Evolutionary conservation across 2,797 vertebrate species (phyloP), one percentile per base, ranked within the genome.

Genomic region (Sebastes nivosus): DNA sequence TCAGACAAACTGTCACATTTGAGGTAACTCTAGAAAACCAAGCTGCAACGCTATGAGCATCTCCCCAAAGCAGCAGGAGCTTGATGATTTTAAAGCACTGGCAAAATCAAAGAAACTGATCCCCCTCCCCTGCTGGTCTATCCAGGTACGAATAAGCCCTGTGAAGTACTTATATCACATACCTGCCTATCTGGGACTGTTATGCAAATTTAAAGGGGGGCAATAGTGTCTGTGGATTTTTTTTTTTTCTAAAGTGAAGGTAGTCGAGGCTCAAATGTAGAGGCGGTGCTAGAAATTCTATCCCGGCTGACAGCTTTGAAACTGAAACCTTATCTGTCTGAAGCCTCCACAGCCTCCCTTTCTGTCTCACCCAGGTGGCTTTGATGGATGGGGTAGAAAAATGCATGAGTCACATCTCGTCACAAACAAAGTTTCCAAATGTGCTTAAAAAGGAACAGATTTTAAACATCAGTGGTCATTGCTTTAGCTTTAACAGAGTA

Each of bases 241-340:
- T 73, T 16, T 58, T 61, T 75, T 60, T 12, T 5, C 22, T 11
- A 7, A 80, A 77, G 30, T 60, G 34, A 84, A 79, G 55, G 66
- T 29, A 60, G 64, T 24, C 14, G 52, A 81, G 55, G 65, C 50
- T 86, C 66, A 78, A 77, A 84, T 65, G 70, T 73, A 70, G 63
- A 75, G 67, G 61, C 34, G 71, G 42, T 80, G 73, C 57, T 67
- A 30, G 68, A 75, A 73, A 71, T 63, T 75, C 52, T 79, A 58
- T 79, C 27, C 63, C 67, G 58, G 59, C 61, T 72, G 58, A 36
- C 58, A 61, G 82, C 79, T 87, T 89, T 84, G 80, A 92, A 87
- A 89, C 38, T 16, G 50, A 70, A 82, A 68, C 73, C 61, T 60
- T 80, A 80, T 84, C 84, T 75, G 34, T 68, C 50, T 77, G 76